Evolutionary conservation across 2,113 vertebrate species (phyloP).

Genomic region (Polypterus bichir): DNA sequence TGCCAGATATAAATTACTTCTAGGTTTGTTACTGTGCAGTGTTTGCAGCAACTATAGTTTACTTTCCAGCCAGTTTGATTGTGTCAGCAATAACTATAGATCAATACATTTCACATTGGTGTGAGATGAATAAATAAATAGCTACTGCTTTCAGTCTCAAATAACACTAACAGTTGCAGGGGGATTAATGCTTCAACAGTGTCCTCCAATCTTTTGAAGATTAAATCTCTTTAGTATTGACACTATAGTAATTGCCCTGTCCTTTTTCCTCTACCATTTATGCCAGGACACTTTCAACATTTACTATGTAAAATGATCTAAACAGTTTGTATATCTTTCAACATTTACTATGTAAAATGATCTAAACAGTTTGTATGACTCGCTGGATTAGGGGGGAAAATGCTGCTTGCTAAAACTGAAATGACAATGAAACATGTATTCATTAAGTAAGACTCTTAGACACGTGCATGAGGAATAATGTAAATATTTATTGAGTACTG

Average conservation of each 20-base stretch:
- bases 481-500: too few relatives aligned
- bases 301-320: too few relatives aligned
- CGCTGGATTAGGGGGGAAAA: too few relatives aligned
- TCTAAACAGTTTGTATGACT: too few relatives aligned
- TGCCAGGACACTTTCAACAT: neutral
- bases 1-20: neutral
- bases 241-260: slow-evolving; percentile 1
- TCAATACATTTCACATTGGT: neutral
- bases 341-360: too few relatives aligned
- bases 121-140: neutral
- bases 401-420: too few relatives aligned
- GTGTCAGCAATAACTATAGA: slow-evolving; percentile 1
- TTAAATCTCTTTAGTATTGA: neutral
- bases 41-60: neutral
- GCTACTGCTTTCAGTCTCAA: neutral
- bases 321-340: neutral
- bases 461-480: too few relatives aligned
- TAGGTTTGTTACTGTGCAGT: neutral
- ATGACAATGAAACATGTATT: too few relatives aligned
- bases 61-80: neutral
- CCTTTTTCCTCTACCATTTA: neutral
- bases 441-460: too few relatives aligned
- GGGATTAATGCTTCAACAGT: neutral
- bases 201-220: neutral
- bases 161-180: neutral